These are phyloP conservation scores for Lobophora halterata DNA, from an alignment of 2,888 invertebrate genomes.

Conservation along the genomic window DNA sequence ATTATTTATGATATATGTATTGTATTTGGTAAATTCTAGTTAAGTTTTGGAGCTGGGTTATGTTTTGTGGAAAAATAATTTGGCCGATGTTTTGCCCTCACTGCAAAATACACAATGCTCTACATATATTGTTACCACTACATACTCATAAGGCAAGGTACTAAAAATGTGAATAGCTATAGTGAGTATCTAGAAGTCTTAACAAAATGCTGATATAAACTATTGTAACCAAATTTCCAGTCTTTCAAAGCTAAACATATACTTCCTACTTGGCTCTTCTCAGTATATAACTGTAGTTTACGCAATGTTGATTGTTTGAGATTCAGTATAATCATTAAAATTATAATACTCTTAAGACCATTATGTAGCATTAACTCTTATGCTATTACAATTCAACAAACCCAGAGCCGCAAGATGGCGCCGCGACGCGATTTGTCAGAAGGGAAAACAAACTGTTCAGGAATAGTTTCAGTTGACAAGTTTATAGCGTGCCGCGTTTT, in stretches of 20 bases:
- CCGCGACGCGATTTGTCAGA: constrained; percentile 73
- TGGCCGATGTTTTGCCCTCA: too few species aligned
- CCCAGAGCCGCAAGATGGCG: constrained; percentile 62
- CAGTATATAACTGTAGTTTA: too few species aligned
- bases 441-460: constrained; percentile 72
- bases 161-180: too few species aligned
- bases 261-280: too few species aligned
- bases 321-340: not conserved
- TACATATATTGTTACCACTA: constrained; percentile 9
- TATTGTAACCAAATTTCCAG: too few species aligned
- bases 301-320: too few species aligned
- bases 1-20: constrained; percentile 67
- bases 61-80: constrained; percentile 17
- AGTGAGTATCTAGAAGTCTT: too few species aligned
- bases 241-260: too few species aligned
- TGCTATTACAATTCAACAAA: constrained; percentile 26
- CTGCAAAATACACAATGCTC: not conserved
- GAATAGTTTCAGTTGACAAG: constrained; percentile 77
- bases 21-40: constrained; percentile 55
- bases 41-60: constrained; percentile 33
- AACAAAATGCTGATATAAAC: too few species aligned
- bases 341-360: not conserved
- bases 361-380: constrained; percentile 12
- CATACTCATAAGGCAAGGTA: too few species aligned
- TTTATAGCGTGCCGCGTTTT: constrained; percentile 59